Evolutionary conservation across 2,888 invertebrate genomes (phyloP), one percentile per base, ranked within the genome.

Genomic region (Drosophila barbarae): DNA sequence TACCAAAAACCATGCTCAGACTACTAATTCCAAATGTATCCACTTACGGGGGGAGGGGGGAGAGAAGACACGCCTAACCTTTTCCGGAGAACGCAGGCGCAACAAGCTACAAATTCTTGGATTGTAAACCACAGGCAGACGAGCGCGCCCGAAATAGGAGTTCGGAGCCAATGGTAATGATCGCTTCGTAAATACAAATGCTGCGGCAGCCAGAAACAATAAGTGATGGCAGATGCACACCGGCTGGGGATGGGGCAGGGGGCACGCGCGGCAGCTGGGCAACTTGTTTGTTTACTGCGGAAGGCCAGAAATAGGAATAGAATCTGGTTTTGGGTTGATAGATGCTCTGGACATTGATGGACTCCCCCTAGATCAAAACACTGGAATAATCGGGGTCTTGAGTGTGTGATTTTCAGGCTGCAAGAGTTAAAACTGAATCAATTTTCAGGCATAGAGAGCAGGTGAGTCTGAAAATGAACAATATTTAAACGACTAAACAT

Each of bases 51-150:
- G 12, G 12, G 21, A 7, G 4, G 12, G 3, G 18, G 34, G 15
- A 41, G 8, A 34, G 18, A 56, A 52, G 26, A 47, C 18, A 35
- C 21, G 42, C 36, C 26, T 26, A 70, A 47, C 38, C 49, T 56
- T 49, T 50, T 18, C n/a, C 36, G 12, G 28, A 23, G 35, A 59
- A 49, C 28, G 32, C 26, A 46, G 5, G 35, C 41, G 47, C 21
- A 61, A 41, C 34, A 34, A 47, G 74, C 65, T 66, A 73, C 61
- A 57, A 72, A 66, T 58, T 58, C 58, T 51, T 66, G 61, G 71
- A 69, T 69, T 69, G 60, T 36, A 41, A 61, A 49, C 61, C 56
- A 69, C 42, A 58, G 23, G 13, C 38, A 50, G 46, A 26, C 38
- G 42, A 34, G 51, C 10, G 32, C 23, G 23, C 38, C 53, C 23